phyloP scores from a whole-genome alignment of 2,888 invertebrate genomes.

The Luffia ferchaultella region DNA sequence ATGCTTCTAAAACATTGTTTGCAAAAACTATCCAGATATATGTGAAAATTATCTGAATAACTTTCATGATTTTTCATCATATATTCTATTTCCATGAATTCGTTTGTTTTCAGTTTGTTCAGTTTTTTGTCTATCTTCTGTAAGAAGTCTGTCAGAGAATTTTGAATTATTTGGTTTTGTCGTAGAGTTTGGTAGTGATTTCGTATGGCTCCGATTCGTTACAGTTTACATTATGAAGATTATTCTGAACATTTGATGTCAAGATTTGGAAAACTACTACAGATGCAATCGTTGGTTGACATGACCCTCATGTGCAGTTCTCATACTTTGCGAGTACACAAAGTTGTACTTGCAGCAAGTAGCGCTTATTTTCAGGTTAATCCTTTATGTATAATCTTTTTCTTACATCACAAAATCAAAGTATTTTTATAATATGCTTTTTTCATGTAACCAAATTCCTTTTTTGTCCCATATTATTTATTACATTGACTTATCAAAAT shows the following conservation, averaged over 20 bases:
- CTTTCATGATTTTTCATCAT: too few relatives aligned
- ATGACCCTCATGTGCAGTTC: conserved; percentile 79
- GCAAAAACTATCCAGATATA: too few relatives aligned
- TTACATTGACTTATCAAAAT: neutral
- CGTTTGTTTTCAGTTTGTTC: too few relatives aligned
- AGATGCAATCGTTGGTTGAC: conserved; percentile 77
- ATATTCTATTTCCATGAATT: too few relatives aligned
- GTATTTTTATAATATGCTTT: too few relatives aligned
- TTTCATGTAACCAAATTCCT: neutral
- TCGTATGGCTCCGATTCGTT: conserved; percentile 64
- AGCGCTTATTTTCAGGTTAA: conserved; percentile 77
- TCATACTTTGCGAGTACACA: conserved; percentile 77
- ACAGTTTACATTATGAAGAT: conserved; percentile 74
- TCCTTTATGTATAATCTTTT: conserved; percentile 10
- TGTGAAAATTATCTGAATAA: too few relatives aligned
- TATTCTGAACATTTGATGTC: conserved; percentile 74
- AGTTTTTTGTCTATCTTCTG: conserved; percentile 9
- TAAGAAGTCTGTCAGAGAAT: conserved; percentile 11
- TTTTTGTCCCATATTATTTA: neutral
- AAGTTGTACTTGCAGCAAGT: conserved; percentile 76
- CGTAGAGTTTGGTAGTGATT: conserved; percentile 5
- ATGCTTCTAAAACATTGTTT: too few relatives aligned
- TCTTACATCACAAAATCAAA: too few relatives aligned
- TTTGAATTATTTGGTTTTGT: neutral
- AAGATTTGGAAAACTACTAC: conserved; percentile 74